phyloP scores from a whole-genome alignment of 2,888 invertebrate genomes.

The Lutraria lutraria region DNA sequence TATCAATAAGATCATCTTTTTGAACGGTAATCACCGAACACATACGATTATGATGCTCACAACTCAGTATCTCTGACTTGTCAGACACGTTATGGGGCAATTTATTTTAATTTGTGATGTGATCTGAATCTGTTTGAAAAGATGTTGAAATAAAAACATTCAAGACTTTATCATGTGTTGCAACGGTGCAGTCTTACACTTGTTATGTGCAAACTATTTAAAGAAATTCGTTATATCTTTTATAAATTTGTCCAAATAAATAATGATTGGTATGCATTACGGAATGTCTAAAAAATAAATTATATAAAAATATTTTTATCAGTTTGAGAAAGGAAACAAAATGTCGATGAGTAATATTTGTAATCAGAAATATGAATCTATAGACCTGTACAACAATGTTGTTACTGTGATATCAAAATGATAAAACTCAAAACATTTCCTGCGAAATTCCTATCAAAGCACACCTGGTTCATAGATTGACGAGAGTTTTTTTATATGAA shows the following conservation, averaged over 20 bases:
- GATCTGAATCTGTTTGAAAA: background rate
- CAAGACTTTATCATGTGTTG: background rate
- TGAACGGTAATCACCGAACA: slow-evolving; percentile 14
- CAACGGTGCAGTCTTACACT: background rate
- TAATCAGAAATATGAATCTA: background rate
- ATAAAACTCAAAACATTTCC: background rate
- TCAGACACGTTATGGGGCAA: slow-evolving; percentile 19
- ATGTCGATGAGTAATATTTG: background rate
- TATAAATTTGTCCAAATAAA: background rate
- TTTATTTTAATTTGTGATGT: slow-evolving; percentile 22
- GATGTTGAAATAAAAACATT: background rate
- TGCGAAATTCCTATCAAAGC: background rate
- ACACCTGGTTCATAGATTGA: background rate
- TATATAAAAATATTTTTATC: background rate
- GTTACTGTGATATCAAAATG: background rate
- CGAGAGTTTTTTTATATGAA: background rate
- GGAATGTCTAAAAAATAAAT: background rate
- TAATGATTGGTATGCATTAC: background rate
- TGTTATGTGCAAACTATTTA: slow-evolving; percentile 4
- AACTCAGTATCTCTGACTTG: slow-evolving; percentile 10
- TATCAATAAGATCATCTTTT: slow-evolving; percentile 49
- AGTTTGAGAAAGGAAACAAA: background rate
- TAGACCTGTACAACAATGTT: background rate
- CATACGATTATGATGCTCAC: slow-evolving; percentile 20
- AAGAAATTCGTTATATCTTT: background rate